These are phyloP conservation scores for Periparus ater DNA, from an alignment of 2,797 vertebrate species.

Conservation along the genomic window DNA sequence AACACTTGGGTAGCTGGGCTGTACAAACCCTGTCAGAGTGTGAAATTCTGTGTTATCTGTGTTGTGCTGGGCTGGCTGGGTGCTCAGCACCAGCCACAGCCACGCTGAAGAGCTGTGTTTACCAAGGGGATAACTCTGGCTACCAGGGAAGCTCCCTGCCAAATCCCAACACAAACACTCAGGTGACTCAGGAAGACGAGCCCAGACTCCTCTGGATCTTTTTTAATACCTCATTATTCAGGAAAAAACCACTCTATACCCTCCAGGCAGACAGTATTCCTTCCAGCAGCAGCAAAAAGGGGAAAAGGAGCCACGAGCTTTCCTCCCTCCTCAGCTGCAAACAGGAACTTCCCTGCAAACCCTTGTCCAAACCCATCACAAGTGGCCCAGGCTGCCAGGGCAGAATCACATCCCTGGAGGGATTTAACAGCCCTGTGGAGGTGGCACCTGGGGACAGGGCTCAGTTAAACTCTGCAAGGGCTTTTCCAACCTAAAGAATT, in stretches of 20 bases:
- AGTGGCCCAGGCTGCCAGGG: not conserved
- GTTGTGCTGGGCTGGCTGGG: not conserved
- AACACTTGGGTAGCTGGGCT: rapidly evolving
- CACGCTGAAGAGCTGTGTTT: not conserved
- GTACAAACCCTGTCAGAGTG: not conserved
- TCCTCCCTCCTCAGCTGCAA: not conserved
- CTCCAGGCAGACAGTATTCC: not conserved
- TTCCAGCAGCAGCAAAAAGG: not conserved
- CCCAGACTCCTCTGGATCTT: not conserved
- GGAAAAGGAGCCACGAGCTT: rapidly evolving
- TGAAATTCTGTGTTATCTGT: not conserved
- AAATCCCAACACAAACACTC: not conserved
- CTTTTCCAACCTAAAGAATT: not conserved
- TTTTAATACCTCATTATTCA: not conserved
- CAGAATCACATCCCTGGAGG: not conserved
- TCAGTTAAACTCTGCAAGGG: not conserved
- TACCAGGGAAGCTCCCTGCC: not conserved
- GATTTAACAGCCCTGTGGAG: not conserved
- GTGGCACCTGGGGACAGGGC: not conserved
- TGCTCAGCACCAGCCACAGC: not conserved
- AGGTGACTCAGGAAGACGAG: not conserved
- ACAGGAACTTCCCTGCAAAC: not conserved
- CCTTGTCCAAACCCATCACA: not conserved
- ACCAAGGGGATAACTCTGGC: not conserved
- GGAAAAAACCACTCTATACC: not conserved